Evolutionary conservation across 1,140 invertebrate genomes (phyloP).

Genomic region (Stratiolaelaps scimitus): DNA sequence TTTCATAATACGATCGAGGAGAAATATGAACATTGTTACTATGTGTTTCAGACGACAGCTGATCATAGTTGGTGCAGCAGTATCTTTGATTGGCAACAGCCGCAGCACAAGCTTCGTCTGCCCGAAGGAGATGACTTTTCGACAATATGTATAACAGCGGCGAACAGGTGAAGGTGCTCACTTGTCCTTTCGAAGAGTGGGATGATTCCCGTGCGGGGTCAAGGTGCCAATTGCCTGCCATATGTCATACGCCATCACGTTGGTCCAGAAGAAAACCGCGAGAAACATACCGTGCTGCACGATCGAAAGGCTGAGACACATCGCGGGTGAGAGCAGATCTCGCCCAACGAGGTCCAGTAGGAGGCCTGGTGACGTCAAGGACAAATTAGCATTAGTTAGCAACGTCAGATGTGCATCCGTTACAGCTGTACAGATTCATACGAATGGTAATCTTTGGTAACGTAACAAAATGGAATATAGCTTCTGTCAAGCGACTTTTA

Average conservation of each 20-base stretch:
- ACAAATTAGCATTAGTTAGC: too few species aligned
- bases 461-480: too few species aligned
- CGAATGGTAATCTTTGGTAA: too few species aligned
- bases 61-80: not conserved
- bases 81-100: not conserved
- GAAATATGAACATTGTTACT: not conserved
- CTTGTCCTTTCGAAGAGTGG: constrained; percentile 28
- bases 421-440: too few species aligned
- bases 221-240: constrained; percentile 36
- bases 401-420: too few species aligned
- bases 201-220: constrained; percentile 16
- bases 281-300: constrained; percentile 45
- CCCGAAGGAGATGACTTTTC: not conserved
- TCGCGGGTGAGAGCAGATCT: not conserved
- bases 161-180: not conserved
- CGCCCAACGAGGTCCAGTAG: constrained; percentile 31
- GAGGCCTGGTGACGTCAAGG: too few species aligned
- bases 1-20: too few species aligned
- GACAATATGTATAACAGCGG: not conserved
- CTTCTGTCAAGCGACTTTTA: too few species aligned
- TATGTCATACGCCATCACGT: constrained; percentile 40
- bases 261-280: constrained; percentile 46
- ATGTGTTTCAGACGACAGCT: not conserved
- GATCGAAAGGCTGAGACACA: constrained; percentile 43
- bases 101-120: constrained; percentile 4